phyloP scores from a whole-genome alignment of 2,888 invertebrate species.

The Seira musarum region DNA sequence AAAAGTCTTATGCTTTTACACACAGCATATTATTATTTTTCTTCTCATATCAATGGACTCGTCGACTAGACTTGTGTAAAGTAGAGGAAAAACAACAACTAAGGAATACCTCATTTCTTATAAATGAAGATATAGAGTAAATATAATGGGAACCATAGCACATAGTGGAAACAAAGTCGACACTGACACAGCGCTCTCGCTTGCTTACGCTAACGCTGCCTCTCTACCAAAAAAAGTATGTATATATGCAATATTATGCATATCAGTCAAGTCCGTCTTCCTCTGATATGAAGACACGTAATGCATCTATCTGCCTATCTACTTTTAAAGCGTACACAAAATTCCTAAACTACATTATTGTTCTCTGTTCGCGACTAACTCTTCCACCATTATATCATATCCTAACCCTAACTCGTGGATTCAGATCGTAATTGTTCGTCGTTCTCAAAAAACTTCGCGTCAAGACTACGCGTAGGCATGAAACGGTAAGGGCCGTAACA shows the following conservation, averaged over 20 bases:
- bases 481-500: constrained; percentile 43
- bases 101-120: neutral
- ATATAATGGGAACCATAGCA: neutral
- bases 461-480: constrained; percentile 36
- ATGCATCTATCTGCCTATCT: constrained; percentile 7
- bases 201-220: no score
- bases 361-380: constrained; percentile 16
- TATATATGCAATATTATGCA: neutral
- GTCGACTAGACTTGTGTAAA: no score
- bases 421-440: constrained; percentile 47
- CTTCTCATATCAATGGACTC: no score
- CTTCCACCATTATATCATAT: constrained; percentile 25
- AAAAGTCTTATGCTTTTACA: no score
- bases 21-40: no score
- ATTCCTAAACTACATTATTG: neutral
- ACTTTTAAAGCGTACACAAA: neutral
- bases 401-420: no score
- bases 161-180: neutral
- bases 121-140: neutral
- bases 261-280: neutral
- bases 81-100: neutral
- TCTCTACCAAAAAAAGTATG: no score
- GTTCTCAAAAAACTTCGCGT: constrained; percentile 24
- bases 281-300: neutral
- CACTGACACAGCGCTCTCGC: neutral